Base-by-base conservation (phyloP, 2,888 invertebrate genomes). In the Marasmarcha lunaedactyla region DNA sequence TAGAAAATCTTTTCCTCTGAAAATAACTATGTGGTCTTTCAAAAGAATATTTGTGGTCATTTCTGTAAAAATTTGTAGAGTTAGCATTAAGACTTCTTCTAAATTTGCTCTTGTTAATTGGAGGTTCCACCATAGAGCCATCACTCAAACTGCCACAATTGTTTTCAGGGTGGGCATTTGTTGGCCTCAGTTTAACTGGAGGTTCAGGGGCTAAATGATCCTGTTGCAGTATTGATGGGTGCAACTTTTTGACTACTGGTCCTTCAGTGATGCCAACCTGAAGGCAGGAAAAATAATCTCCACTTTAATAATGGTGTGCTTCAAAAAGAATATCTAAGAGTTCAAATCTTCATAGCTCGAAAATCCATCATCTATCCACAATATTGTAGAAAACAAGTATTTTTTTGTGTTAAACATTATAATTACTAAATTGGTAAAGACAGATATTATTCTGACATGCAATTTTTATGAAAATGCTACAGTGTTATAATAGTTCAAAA, bases 201-300 rank as follows among this genome's bases (percentile, higher is more conserved):
- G 65, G 66, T 46, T 59, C 67, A 55, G 66, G 63, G 62, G 60
- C 63, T 46, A 52, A 57, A 62, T 58, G 60, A 55, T 67, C 69
- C 69, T 57, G 72, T 65, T 62, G 73, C 77, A 66, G 71, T 71
- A 70, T 60, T 66, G 71, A 62, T 62, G 74, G 69, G 72, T 76
- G 76, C 74, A 78, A 71, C 57, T 66, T 78, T 72, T 73, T 76
- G 71, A 64, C 66, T 66, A 70, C 72, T 63, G 79, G 78, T 71
- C 73, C 81, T 76, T 81, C 81, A 78, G 78, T 79, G 79, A 77
- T 77, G 79, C 81, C 83, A 72, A 83, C 83, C 83, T 83, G 83
- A 79, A 81, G 83, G 78, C 81, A 83, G 81, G 81, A 83, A 83
- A 83, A 83, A 83, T 83, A 62, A 79, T 79, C 83, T 81, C 79